phyloP scores from a whole-genome alignment of 2,113 vertebrate species.

The Orycteropus afer region DNA sequence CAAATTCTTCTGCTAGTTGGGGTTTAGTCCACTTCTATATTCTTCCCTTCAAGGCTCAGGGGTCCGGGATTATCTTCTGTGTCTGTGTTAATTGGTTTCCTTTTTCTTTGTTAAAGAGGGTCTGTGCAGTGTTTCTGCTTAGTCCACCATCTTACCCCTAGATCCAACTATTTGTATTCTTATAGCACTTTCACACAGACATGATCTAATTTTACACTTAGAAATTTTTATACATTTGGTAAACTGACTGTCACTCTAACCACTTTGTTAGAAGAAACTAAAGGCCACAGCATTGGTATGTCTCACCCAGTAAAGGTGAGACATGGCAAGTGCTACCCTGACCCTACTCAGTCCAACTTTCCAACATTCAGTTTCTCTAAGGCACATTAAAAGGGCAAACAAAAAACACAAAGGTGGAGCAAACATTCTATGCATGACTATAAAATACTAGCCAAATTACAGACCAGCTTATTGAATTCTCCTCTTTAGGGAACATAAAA shows the following conservation, averaged over 20 bases:
- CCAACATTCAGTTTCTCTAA: neutral
- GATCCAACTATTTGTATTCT: too few relatives aligned
- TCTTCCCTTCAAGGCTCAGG: too few relatives aligned
- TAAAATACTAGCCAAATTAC: slow-evolving; percentile 25
- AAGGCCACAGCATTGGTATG: neutral
- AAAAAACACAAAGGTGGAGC: neutral
- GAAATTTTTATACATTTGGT: neutral
- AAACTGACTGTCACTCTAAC: neutral
- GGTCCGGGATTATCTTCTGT: too few relatives aligned
- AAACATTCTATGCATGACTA: neutral
- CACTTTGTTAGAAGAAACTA: neutral
- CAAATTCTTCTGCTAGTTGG: too few relatives aligned
- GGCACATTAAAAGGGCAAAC: neutral
- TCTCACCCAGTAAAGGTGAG: neutral
- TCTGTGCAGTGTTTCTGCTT: too few relatives aligned
- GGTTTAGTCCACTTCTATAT: too few relatives aligned
- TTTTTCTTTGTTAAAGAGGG: too few relatives aligned
- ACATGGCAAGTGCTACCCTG: neutral
- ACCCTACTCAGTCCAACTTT: neutral
- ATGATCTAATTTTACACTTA: neutral
- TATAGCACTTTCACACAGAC: neutral
- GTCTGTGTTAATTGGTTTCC: too few relatives aligned
- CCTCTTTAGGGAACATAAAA: slow-evolving; percentile 32
- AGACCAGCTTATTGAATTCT: slow-evolving; percentile 40
- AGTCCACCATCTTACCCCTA: too few relatives aligned